Conservation (phyloP, 2,113 vertebrate genomes). For the Ellobius talpinus region DNA sequence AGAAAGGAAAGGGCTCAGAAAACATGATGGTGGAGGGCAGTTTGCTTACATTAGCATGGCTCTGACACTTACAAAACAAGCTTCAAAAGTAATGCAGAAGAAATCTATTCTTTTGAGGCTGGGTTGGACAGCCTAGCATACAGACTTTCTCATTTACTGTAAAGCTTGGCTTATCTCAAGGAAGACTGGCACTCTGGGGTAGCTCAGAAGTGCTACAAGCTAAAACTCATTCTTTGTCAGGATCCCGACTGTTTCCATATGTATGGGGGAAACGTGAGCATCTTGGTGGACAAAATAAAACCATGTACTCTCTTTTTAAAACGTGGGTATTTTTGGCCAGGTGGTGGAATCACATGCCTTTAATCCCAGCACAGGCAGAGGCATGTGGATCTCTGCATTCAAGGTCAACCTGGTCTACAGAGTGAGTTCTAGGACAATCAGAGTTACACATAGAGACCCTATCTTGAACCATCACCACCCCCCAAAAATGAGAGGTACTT, state of each 20-base stretch:
- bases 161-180: not conserved
- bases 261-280: not conserved
- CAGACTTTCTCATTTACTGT: not conserved
- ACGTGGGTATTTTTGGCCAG: not conserved
- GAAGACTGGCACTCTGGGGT: not conserved
- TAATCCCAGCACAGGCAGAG: not conserved
- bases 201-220: not conserved
- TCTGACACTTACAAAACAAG: not conserved
- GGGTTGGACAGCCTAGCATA: not conserved
- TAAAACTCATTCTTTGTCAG: not conserved
- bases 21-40: not conserved
- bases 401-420: not conserved
- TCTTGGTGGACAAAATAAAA: constrained; percentile 29
- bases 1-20: not conserved
- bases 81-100: constrained; percentile 15
- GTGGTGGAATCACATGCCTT: not conserved
- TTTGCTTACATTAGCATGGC: not conserved
- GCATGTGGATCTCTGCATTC: not conserved
- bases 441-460: not conserved
- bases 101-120: not conserved
- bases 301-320: not conserved
- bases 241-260: not conserved
- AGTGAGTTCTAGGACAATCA: not conserved
- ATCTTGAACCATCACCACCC: accelerated
- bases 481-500: not conserved